Evolutionary conservation across 2,113 vertebrate genomes (phyloP), one percentile per base, ranked within the genome.

Genomic region (Litocranius walleri): DNA sequence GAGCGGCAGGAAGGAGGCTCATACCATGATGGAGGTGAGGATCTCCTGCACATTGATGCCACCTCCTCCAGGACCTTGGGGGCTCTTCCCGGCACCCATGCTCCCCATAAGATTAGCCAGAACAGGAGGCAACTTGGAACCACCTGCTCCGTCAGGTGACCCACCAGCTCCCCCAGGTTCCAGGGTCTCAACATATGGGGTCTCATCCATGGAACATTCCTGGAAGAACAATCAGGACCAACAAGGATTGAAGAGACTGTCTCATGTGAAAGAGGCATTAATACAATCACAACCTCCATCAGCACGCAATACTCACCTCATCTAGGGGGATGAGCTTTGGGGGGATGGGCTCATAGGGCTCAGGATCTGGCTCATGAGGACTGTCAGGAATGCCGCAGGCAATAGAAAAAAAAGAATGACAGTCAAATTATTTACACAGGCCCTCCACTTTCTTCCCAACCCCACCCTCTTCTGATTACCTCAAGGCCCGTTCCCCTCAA

Each of bases 11-110:
- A 83, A 43, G 11, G 14, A 4, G 6, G 21, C 33, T 40, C 78
- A 0, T 95, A 99, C 99, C 99, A 99, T 99, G 95, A 99, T 99
- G 86, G 99, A 99, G 5, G 99, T 99, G 29, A 99, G 99, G 97
- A 99, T 99, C 97, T 99, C 99, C 98, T 99, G 99, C 2, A 99
- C 99, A 3, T 99, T 99, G 97, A 99, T 99, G 21, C 99, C 96
- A 1, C 98, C 97, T 7, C 98, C 98, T 4, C 99, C 97, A 81
- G 98, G 99, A 92, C 93, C 99, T 21, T 99, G 99, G 1, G 99
- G 99, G 64, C 99, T 99, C 92, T 99, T 99, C 1, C 98, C 98
- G 2, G 98, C 99, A 92, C 98, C 99, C 90, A 99, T 98, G 95
- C 99, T 99, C 59, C 99, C 99, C 99, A 99, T 99, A n/a, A 99